Percentiles rank a stretch among this genome's conserved stretches.
These are phyloP conservation scores for Melanerpes aurifrons DNA, from an alignment of 2,113 vertebrate genomes.

Conservation along the genomic window DNA sequence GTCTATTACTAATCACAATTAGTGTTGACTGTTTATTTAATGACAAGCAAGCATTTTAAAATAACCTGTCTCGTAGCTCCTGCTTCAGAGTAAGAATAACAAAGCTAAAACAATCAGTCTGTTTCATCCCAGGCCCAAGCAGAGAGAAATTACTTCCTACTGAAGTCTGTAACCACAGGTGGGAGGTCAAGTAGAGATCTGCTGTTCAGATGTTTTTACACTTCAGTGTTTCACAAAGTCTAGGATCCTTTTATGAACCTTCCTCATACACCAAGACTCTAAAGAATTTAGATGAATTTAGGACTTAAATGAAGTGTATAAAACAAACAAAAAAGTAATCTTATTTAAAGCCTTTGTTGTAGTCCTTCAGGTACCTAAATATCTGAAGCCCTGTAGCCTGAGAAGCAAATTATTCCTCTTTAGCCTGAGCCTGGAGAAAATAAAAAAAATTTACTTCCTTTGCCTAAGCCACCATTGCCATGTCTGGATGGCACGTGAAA, in stretches of 20 bases:
- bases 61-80: background rate
- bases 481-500: background rate
- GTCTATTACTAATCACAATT: background rate
- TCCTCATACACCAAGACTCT: background rate
- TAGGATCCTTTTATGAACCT: background rate
- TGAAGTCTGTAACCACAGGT: background rate
- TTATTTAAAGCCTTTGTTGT: background rate
- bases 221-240: background rate
- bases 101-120: background rate
- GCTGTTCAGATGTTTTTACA: background rate
- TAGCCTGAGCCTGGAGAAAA: background rate
- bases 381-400: background rate
- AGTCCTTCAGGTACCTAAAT: background rate
- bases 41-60: constrained; percentile 3
- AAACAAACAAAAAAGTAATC: background rate
- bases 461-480: background rate
- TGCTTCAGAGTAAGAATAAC: background rate
- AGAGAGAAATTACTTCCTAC: background rate
- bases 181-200: background rate
- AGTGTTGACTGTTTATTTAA: constrained; percentile 11
- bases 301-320: background rate
- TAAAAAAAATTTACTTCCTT: background rate
- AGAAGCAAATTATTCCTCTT: background rate
- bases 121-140: background rate
- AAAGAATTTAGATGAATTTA: background rate